A percentile compares a stretch with the other conserved stretches of the same genome.
phyloP scores from a whole-genome alignment of 1,140 invertebrate genomes.

The Glomeris maerens region DNA sequence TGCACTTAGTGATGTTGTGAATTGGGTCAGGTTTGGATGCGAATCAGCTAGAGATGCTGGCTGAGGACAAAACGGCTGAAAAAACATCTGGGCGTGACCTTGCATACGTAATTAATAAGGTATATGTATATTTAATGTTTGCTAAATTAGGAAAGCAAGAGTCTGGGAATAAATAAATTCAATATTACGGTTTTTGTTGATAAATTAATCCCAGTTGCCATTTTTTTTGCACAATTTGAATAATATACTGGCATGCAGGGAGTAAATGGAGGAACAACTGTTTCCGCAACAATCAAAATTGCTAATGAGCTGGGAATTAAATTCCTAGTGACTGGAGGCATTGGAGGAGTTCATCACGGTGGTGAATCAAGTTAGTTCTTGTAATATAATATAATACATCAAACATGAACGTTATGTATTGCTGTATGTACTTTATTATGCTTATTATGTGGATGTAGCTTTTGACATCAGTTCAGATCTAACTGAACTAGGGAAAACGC shows the following conservation, averaged over 20 bases:
- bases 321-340: constrained; percentile 85
- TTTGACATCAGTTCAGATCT: constrained; percentile 93
- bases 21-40: constrained; percentile 33
- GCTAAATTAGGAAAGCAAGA: no score
- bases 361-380: constrained; percentile 47
- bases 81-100: constrained; percentile 82
- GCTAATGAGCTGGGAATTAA: constrained; percentile 64
- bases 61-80: constrained; percentile 35
- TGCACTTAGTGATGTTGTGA: background rate
- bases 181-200: background rate
- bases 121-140: constrained; percentile 23
- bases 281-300: constrained; percentile 80
- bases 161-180: no score
- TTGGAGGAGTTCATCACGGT: constrained; percentile 86
- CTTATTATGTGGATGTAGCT: constrained; percentile 22
- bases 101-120: constrained; percentile 52
- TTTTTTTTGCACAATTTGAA: background rate
- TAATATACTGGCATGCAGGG: constrained; percentile 25
- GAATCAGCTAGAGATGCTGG: constrained; percentile 47
- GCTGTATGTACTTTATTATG: background rate
- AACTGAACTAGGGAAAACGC: constrained; percentile 69
- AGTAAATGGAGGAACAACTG: constrained; percentile 84
- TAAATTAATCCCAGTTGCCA: background rate
- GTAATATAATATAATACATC: background rate
- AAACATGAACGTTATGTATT: no score